These are phyloP conservation scores for Lycocorax pyrrhopterus DNA, from an alignment of 2,113 vertebrate species.

Conservation along the genomic window DNA sequence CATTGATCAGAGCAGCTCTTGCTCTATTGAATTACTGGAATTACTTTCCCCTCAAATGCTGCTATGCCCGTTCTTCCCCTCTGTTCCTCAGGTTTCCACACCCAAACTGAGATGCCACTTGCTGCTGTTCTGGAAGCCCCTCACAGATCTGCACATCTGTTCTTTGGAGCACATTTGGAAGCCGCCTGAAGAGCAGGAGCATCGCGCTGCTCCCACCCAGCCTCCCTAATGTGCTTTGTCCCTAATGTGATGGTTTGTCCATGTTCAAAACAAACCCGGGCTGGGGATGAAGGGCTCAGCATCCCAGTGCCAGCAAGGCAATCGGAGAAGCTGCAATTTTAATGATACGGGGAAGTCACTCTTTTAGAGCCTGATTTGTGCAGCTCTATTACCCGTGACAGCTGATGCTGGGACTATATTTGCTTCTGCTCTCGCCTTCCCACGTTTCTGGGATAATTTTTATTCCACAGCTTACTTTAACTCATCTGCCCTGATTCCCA, in stretches of 20 bases:
- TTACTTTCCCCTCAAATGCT: neutral
- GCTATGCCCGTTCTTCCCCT: neutral
- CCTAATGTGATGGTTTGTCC: neutral
- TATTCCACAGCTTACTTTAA: neutral
- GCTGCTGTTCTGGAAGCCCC: neutral
- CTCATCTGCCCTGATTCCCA: neutral
- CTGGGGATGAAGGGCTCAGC: neutral
- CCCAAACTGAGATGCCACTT: neutral
- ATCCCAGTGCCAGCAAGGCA: neutral
- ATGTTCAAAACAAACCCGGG: rapidly evolving
- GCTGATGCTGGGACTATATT: neutral
- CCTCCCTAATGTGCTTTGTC: neutral
- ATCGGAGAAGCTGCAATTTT: neutral
- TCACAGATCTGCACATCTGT: neutral
- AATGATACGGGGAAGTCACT: neutral
- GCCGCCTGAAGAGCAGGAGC: neutral
- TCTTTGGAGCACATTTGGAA: neutral
- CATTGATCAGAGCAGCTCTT: neutral
- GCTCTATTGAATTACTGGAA: neutral
- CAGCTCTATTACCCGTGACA: neutral
- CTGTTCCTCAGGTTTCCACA: neutral
- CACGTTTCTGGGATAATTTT: neutral
- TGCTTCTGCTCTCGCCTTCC: slow-evolving; percentile 20
- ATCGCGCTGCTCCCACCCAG: rapidly evolving
- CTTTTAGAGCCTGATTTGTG: neutral